Conservation (phyloP, 2,888 invertebrate genomes). For the Ophion obscuratus region DNA sequence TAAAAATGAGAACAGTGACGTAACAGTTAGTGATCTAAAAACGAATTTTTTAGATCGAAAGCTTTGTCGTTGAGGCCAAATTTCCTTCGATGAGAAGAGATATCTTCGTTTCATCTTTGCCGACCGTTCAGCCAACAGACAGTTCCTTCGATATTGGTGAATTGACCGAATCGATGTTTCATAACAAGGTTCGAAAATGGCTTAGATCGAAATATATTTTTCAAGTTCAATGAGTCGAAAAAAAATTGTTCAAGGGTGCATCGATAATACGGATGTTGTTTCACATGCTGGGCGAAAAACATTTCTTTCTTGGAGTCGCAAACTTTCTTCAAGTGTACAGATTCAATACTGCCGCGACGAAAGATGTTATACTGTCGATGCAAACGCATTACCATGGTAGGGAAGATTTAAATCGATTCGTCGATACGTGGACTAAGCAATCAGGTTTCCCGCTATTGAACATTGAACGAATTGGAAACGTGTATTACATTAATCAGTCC, state of each 20-base stretch:
- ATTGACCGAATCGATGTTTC: constrained; percentile 60
- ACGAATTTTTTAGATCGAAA: constrained; percentile 63
- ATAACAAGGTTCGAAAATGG: constrained; percentile 63
- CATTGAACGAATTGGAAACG: constrained; percentile 36
- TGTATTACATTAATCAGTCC: constrained; percentile 56
- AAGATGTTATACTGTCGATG: constrained; percentile 64
- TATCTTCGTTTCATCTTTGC: constrained; percentile 44
- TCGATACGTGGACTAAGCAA: constrained; percentile 66
- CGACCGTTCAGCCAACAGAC: constrained; percentile 58
- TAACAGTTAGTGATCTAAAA: constrained; percentile 33
- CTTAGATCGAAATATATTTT: not conserved
- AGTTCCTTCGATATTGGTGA: constrained; percentile 52
- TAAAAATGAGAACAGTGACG: not conserved
- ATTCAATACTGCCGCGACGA: constrained; percentile 56
- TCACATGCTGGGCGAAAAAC: constrained; percentile 61
- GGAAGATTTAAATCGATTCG: constrained; percentile 62
- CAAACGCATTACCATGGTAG: constrained; percentile 6
- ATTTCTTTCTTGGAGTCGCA: constrained; percentile 61
- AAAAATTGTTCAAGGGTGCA: constrained; percentile 64
- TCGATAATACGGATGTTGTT: constrained; percentile 70
- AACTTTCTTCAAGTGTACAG: constrained; percentile 59
- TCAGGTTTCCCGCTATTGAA: constrained; percentile 71
- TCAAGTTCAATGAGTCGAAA: not conserved
- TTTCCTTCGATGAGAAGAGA: constrained; percentile 67
- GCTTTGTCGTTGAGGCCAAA: constrained; percentile 59